A percentile compares a stretch with the other conserved stretches of the same genome.
These are phyloP conservation scores for Agrotis exclamationis DNA, from an alignment of 2,888 invertebrate species.

Conservation along the genomic window DNA sequence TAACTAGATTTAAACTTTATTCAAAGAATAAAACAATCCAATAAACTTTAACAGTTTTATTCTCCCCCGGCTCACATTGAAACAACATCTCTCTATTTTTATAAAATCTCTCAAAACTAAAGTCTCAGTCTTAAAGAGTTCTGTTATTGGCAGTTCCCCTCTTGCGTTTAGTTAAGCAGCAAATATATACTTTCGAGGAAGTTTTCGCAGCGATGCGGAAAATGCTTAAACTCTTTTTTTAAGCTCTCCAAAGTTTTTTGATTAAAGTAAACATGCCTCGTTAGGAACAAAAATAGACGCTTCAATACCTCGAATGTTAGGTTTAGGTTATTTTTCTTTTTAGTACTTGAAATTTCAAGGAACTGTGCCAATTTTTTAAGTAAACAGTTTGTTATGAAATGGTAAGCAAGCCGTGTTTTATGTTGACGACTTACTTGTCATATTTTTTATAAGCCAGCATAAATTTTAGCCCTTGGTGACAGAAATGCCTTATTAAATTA, in stretches of 20 bases:
- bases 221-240: slow-evolving; percentile 58
- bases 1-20: not conserved
- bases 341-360: slow-evolving; percentile 26
- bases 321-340: slow-evolving; percentile 32
- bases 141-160: slow-evolving; percentile 73
- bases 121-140: slow-evolving; percentile 64
- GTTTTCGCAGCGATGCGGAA: slow-evolving; percentile 58
- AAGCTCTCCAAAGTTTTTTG: slow-evolving; percentile 54
- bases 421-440: slow-evolving; percentile 16
- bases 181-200: slow-evolving; percentile 61
- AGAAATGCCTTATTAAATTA: not conserved
- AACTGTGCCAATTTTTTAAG: slow-evolving; percentile 2
- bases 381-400: slow-evolving; percentile 35
- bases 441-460: too few relatives aligned
- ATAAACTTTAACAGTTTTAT: slow-evolving; percentile 28
- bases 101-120: slow-evolving; percentile 66
- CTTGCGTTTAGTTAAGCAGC: slow-evolving; percentile 60
- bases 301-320: slow-evolving; percentile 16
- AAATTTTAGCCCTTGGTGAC: not conserved
- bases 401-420: slow-evolving; percentile 26
- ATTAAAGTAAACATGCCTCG: slow-evolving; percentile 60
- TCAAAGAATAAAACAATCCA: slow-evolving; percentile 29
- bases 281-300: slow-evolving; percentile 47
- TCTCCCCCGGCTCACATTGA: slow-evolving; percentile 32
- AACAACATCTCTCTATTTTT: slow-evolving; percentile 55